Evolutionary conservation across 2,888 invertebrate genomes (phyloP).

Genomic region (Matsumyia berberina): DNA sequence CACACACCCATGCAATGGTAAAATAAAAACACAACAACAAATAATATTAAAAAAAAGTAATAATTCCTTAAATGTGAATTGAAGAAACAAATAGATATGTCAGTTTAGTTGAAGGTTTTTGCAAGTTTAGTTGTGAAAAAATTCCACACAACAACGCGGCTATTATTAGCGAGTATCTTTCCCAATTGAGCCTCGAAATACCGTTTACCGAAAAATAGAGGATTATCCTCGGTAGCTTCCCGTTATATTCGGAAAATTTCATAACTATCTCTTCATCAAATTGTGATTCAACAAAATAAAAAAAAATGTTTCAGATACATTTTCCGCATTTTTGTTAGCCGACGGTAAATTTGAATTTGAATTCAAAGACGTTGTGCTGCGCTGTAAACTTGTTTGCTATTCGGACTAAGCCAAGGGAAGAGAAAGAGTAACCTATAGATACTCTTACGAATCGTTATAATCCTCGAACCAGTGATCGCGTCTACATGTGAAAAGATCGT

Average conservation of each 20-base stretch:
- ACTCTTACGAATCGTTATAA: not conserved
- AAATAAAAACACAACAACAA: slow-evolving; percentile 47
- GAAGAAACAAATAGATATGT: slow-evolving; percentile 78
- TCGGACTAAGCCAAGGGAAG: too few relatives aligned
- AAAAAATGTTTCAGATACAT: slow-evolving; percentile 29
- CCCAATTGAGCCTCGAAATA: not conserved
- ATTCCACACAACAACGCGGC: slow-evolving; percentile 61
- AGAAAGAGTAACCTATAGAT: not conserved
- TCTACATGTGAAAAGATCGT: slow-evolving; percentile 34
- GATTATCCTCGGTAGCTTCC: too few relatives aligned
- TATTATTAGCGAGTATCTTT: slow-evolving; percentile 57
- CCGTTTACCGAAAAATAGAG: too few relatives aligned
- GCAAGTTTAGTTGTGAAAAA: slow-evolving; percentile 78
- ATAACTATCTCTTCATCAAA: too few relatives aligned
- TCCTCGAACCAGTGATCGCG: slow-evolving; percentile 40
- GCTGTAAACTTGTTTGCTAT: slow-evolving; percentile 13
- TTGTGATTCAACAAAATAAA: not conserved
- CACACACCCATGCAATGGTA: slow-evolving; percentile 28
- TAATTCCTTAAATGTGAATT: slow-evolving; percentile 77
- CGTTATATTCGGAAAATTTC: not conserved
- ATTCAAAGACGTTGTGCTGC: not conserved
- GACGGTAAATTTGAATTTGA: slow-evolving; percentile 19
- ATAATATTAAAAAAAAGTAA: slow-evolving; percentile 63
- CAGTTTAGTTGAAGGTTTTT: slow-evolving; percentile 80
- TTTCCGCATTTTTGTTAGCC: slow-evolving; percentile 27